These are phyloP conservation scores for Eidolon dupreanum DNA, from an alignment of 2,797 vertebrate genomes.

Conservation along the genomic window DNA sequence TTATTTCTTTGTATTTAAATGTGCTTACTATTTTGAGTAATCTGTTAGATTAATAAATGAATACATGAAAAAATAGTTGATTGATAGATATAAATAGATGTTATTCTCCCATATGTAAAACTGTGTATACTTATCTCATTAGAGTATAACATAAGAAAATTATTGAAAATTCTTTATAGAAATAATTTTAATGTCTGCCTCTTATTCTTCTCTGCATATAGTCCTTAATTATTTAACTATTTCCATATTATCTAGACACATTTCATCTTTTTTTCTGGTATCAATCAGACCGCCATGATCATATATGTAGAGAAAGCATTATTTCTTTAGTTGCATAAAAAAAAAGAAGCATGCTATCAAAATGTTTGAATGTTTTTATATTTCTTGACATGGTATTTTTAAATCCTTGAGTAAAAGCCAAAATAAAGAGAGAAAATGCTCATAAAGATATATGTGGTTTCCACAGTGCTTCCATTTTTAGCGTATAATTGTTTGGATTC, in stretches of 20 bases:
- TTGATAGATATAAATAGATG: background rate
- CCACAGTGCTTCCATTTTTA: background rate
- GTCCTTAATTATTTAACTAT: background rate
- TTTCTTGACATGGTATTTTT: slow-evolving; percentile 11
- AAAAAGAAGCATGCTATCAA: background rate
- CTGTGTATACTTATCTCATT: background rate
- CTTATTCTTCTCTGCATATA: background rate
- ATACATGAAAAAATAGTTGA: background rate
- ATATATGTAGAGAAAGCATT: background rate
- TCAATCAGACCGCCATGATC: background rate
- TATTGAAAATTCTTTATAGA: background rate
- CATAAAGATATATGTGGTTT: background rate
- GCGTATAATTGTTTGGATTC: background rate
- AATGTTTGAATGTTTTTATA: background rate
- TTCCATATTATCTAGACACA: background rate
- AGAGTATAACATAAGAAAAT: background rate
- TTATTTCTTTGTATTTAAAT: background rate
- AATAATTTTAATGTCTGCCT: background rate
- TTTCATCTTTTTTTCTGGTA: background rate
- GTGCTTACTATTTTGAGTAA: background rate
- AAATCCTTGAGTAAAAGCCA: background rate
- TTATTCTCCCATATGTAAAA: background rate
- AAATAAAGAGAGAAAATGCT: slow-evolving; percentile 14
- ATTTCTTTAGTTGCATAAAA: background rate
- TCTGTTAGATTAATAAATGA: background rate